Percentiles rank a stretch among this genome's conserved stretches.
phyloP scores from a whole-genome alignment of 2,113 vertebrate species.

The Cavia porcellus region DNA sequence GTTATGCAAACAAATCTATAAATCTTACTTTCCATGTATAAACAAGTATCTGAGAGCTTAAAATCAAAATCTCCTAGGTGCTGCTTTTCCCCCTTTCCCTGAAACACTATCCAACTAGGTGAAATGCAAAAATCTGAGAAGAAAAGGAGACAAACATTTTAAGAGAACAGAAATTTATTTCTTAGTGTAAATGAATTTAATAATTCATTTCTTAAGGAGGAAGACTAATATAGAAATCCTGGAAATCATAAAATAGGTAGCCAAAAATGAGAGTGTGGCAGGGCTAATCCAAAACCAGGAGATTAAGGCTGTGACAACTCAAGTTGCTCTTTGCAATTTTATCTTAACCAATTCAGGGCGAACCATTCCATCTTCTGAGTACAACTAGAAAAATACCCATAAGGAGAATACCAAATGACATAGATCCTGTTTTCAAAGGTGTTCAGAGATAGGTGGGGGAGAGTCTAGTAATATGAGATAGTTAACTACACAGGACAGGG shows the following conservation, averaged over 20 bases:
- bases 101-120: background rate
- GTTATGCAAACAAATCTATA: background rate
- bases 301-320: background rate
- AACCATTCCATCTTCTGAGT: background rate
- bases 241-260: background rate
- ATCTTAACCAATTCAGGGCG: background rate
- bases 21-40: conserved; percentile 2
- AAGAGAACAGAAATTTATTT: background rate
- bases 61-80: background rate
- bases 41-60: background rate
- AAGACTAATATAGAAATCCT: background rate
- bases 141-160: background rate
- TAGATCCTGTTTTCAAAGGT: background rate
- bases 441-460: background rate
- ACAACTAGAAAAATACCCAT: background rate
- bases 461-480: background rate
- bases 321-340: background rate
- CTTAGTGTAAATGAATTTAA: background rate
- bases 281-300: background rate
- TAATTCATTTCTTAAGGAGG: background rate
- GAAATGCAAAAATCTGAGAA: background rate
- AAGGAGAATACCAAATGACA: background rate
- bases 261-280: background rate
- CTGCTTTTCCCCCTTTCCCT: background rate
- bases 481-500: background rate